Evolutionary conservation across 2,888 invertebrate genomes (phyloP), one percentile per base, ranked within the genome.

Genomic region (Campoplex nolae): DNA sequence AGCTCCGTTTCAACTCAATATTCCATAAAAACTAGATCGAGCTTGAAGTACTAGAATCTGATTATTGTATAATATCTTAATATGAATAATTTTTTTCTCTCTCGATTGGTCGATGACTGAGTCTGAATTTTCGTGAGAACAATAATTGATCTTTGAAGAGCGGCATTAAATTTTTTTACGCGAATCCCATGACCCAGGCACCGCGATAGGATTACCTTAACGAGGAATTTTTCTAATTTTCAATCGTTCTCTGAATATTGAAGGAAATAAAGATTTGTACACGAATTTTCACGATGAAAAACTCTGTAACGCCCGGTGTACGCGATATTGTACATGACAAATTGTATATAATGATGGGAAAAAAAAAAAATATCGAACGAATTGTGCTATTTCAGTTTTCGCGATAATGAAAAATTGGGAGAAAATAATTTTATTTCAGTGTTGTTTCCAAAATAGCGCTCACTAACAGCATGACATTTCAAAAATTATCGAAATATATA

Each of bases 401-500:
- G 7, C n/a, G 81, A 78, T 56, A 75, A 75, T 56, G 58, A 71
- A 6, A 48, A 68, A 70, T 68, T 45, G 35, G 76, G 48, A 82
- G 56, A 48, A 7, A 38, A 58, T 16, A 42, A 28, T 11, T 67
- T 75, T 42, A 76, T 56, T 76, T 62, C 42, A 70, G 42, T 76
- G 77, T 73, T 77, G 38, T 74, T n/a, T 74, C 32, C n/a, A 23
- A 51, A 74, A 68, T 83, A 68, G 73, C 77, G 89, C 90, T 91
- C 91, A 92, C 92, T 94, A 94, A 94, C 93, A 93, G 94, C 94
- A 94, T 94, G 94, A 92, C 93, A 94, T 93, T 94, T 90, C 85
- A 58, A 3, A 23, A 71, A 78, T 73, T 79, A 74, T 58, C 73
- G 62, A 71, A 85, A 83, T 77, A 67, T 54, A 38, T 28, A 62